Percentiles rank a stretch among this genome's conserved stretches.
Evolutionary conservation across 2,888 invertebrate species (phyloP).

Genomic region (Hesperia comma): DNA sequence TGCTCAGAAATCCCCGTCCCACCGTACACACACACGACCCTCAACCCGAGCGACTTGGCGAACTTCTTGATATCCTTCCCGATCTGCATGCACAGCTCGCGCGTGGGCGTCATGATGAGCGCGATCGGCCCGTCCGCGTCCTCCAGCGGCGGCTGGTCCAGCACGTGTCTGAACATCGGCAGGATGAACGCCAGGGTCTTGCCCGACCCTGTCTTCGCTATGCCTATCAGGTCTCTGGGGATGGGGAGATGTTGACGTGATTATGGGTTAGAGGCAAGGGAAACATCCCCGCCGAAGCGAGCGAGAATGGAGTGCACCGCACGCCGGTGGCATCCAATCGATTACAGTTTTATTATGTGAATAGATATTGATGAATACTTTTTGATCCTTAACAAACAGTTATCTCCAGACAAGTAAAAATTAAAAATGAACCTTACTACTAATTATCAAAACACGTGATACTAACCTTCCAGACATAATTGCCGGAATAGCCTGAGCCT

Average conservation of each 20-base stretch:
- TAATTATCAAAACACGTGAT: neutral
- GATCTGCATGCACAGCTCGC: slow-evolving; percentile 99
- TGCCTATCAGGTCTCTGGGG: slow-evolving; percentile 94
- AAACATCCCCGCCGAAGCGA: too few relatives aligned
- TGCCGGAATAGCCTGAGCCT: slow-evolving; percentile 98
- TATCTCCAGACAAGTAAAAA: too few relatives aligned
- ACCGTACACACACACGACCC: slow-evolving; percentile 98
- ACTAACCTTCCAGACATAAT: slow-evolving; percentile 95
- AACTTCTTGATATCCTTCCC: slow-evolving; percentile 98
- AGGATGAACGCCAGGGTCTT: slow-evolving; percentile 99
- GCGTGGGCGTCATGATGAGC: slow-evolving; percentile 98
- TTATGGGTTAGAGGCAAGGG: too few relatives aligned
- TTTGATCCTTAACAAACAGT: too few relatives aligned
- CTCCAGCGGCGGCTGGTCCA: slow-evolving; percentile 96
- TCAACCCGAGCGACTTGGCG: slow-evolving; percentile 92
- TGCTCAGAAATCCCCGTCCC: slow-evolving; percentile 98
- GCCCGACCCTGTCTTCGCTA: slow-evolving; percentile 99
- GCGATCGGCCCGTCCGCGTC: slow-evolving; percentile 99
- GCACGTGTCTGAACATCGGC: slow-evolving; percentile 98
- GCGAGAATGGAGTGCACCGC: too few relatives aligned
- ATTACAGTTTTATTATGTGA: too few relatives aligned
- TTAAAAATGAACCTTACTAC: too few relatives aligned
- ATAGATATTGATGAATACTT: too few relatives aligned
- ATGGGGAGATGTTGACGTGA: too few relatives aligned
- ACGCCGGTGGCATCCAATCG: too few relatives aligned